These are phyloP conservation scores for Nansenia antarctica DNA, from an alignment of 2,113 vertebrate genomes.

Conservation along the genomic window DNA sequence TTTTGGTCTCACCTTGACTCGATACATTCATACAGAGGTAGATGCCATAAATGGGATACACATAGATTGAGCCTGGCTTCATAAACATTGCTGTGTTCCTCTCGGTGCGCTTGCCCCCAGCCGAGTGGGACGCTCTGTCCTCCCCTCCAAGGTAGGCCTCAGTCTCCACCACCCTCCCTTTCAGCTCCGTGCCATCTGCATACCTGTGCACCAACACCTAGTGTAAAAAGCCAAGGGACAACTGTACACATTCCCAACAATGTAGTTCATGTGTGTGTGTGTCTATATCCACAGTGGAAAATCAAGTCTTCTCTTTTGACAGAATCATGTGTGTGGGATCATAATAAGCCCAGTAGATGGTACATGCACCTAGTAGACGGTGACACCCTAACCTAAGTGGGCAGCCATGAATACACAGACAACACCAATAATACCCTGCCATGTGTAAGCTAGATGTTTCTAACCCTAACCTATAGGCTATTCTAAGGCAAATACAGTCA, in stretches of 20 bases:
- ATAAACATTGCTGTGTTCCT: slow-evolving; percentile 95
- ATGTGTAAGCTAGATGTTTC: background rate
- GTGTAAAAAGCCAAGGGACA: background rate
- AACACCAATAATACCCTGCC: background rate
- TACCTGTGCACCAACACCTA: slow-evolving; percentile 87
- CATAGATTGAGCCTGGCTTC: slow-evolving; percentile 92
- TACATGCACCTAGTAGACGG: background rate
- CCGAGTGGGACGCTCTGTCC: slow-evolving; percentile 92
- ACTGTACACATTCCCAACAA: background rate
- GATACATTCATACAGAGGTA: slow-evolving; percentile 95
- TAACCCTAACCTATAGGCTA: too few species aligned
- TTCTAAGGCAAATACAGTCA: too few species aligned
- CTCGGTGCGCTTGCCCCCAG: slow-evolving; percentile 86
- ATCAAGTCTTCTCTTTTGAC: background rate
- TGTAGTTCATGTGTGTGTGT: background rate
- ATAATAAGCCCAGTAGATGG: slow-evolving; percentile 1
- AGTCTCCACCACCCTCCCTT: slow-evolving; percentile 91
- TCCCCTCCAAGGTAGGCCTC: slow-evolving; percentile 94
- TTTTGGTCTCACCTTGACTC: slow-evolving; percentile 82
- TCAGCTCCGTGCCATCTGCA: slow-evolving; percentile 82
- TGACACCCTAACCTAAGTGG: background rate
- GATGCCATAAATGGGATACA: slow-evolving; percentile 92
- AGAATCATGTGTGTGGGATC: background rate
- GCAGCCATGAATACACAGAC: background rate
- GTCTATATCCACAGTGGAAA: background rate